Evolutionary conservation across 2,113 vertebrate species (phyloP).

Genomic region (Alces alces): DNA sequence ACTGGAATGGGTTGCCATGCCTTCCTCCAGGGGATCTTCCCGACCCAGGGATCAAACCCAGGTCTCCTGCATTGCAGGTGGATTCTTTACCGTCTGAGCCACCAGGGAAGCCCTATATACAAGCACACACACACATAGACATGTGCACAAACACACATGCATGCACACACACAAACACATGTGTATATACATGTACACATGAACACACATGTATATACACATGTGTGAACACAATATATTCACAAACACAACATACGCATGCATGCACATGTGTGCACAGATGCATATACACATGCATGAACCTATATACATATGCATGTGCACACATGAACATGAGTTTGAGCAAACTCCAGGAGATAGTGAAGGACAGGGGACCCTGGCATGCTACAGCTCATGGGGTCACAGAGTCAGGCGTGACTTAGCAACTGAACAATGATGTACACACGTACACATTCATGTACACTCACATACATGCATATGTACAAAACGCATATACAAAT

Average conservation of each 20-base stretch:
- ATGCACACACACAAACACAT: neutral
- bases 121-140: neutral
- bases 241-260: neutral
- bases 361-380: neutral
- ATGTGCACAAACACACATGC: rapidly evolving
- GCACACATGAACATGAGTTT: rapidly evolving
- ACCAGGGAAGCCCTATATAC: neutral
- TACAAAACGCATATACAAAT: neutral
- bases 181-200: too few species aligned
- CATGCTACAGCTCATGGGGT: neutral
- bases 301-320: rapidly evolving
- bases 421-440: neutral
- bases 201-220: neutral
- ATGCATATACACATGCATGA: rapidly evolving
- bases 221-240: neutral
- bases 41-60: neutral
- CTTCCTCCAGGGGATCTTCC: neutral
- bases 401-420: rapidly evolving
- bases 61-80: neutral
- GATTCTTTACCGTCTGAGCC: neutral
- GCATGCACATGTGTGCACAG: neutral
- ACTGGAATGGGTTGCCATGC: neutral
- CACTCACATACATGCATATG: rapidly evolving
- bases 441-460: neutral
- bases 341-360: neutral